Base-by-base conservation (phyloP, 2,888 invertebrate species). In the Lepidocyrtinus sp. region DNA sequence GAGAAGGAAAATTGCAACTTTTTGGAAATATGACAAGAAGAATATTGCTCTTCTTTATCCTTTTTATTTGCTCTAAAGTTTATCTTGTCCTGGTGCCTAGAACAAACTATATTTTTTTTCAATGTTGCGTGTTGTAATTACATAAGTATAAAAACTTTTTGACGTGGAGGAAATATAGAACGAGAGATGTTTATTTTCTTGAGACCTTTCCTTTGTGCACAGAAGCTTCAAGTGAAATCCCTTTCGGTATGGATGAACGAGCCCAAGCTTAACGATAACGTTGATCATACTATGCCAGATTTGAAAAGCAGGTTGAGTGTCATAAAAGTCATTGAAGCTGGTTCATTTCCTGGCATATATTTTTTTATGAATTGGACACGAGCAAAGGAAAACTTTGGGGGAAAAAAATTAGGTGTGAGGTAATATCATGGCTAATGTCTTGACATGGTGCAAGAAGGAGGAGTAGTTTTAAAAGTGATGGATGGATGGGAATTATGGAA, bases 251-350 rank as follows among this genome's bases (percentile, higher is more conserved):
- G n/a, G 55, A n/a, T 55, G 17, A 55, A 17, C 55, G 17, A 55
- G 55, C 17, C 55, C 55, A 7, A 55, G 55, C 2, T 17, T 2
- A 55, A 55, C 17, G 55, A 55, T 55, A 17, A 55, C 55, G 55
- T 15, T 55, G 55, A 55, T 12, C 55, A 55, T 55, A 17, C 55
- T 50, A 64, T 65, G 73, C 67, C 69, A 68, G 68, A 59, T 62
- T 75, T 75, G 26, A 59, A 67, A 74, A 74, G n/a, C 74, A 65
- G 67, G 74, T 74, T 68, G 75, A n/a, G n/a, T 75, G 75, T 75
- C 76, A 77, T 71, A 71, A 71, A 71, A 77, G 71, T 71, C 76
- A 77, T 77, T 65, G 65, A 63, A 64, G 76, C 76, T 71, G 9
- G 24, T 64, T 64, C 64, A 65, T 69, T 70, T 77, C 65, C 71